These are phyloP conservation scores for Forbesichthys papilliferus DNA, from an alignment of 2,113 vertebrate species.

Conservation along the genomic window DNA sequence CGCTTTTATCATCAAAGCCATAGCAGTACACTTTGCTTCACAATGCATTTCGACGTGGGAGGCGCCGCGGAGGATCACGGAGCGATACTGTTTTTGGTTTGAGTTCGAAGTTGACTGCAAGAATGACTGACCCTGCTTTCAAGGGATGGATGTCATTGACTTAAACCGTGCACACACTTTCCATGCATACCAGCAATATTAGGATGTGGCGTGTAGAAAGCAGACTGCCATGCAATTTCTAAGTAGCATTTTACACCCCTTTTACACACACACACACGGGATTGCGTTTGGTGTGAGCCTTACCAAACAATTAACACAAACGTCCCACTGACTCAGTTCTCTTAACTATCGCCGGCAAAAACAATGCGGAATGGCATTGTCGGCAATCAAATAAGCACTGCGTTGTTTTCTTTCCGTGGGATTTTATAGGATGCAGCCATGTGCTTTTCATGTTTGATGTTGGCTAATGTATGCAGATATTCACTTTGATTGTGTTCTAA, in stretches of 20 bases:
- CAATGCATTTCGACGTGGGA: too few species aligned
- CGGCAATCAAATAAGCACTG: slow-evolving; percentile 57
- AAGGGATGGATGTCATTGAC: slow-evolving; percentile 14
- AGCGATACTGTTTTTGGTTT: too few species aligned
- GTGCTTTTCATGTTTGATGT: slow-evolving; percentile 15
- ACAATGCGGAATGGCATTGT: slow-evolving; percentile 41
- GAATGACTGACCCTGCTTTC: too few species aligned
- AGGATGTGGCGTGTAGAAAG: slow-evolving; percentile 37
- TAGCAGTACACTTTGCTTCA: too few species aligned
- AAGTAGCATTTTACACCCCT: slow-evolving; percentile 32
- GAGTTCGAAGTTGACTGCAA: too few species aligned
- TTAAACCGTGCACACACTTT: slow-evolving; percentile 37
- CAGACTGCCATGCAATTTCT: slow-evolving; percentile 31
- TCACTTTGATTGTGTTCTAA: slow-evolving; percentile 44
- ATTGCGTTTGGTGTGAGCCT: slow-evolving; percentile 21
- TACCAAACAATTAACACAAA: slow-evolving; percentile 65
- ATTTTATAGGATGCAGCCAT: slow-evolving; percentile 16
- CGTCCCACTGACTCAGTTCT: slow-evolving; percentile 47
- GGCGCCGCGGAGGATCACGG: too few species aligned
- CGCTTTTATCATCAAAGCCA: too few species aligned
- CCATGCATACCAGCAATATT: slow-evolving; percentile 22
- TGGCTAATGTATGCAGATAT: slow-evolving; percentile 37
- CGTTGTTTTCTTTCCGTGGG: slow-evolving; percentile 42
- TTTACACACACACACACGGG: slow-evolving; percentile 21
- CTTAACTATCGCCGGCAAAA: slow-evolving; percentile 49